Base-by-base conservation (phyloP, 2,113 vertebrate species). In the Nothocercus nigrocapillus region DNA sequence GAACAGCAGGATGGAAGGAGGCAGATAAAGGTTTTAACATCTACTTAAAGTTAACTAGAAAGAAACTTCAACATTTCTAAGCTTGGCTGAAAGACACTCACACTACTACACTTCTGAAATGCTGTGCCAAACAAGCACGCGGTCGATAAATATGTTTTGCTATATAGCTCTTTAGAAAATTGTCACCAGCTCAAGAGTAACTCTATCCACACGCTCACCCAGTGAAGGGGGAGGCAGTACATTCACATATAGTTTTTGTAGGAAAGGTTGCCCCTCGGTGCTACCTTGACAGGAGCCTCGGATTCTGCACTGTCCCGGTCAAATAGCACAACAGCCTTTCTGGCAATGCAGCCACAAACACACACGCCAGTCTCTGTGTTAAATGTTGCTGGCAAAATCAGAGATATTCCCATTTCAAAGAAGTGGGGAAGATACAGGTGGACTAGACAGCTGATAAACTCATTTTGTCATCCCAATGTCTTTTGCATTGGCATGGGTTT, bases 211-310 rank as follows among this genome's bases (percentile, higher is more conserved):
- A 77, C 32, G 59, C 77, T 21, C 80, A 85, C 74, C 32, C 80
- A 70, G 68, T 1, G 1, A 68, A 72, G 62, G 67, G 66, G 76
- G 75, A 89, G 72, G 36, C 59, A 88, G 91, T 27, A 45, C 7
- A 3, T 59, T 80, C 82, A 59, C 85, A 45, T 45, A 49, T 47
- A 87, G 80, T 68, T 83, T 88, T 77, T 88, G 86, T 86, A 69
- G 73, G 75, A 94, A 32, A 87, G 47, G 40, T 82, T 85, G 47
- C 66, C 92, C 74, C 75, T 82, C 80, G 70, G 95, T 85, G 47
- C 85, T 82, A n/a, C 62, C 84, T 61, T 82, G 63, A 56, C 27
- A 88, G 69, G 36, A 93, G 61, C 47, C 53, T 84, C 7, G 4
- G 40, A 11, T 86, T 70, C 81, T 75, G 34, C 49, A 18, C 81